A percentile compares a stretch with the other conserved stretches of the same genome.
These are phyloP conservation scores for Drosophila greeni DNA, from an alignment of 2,888 invertebrate genomes.

Conservation along the genomic window DNA sequence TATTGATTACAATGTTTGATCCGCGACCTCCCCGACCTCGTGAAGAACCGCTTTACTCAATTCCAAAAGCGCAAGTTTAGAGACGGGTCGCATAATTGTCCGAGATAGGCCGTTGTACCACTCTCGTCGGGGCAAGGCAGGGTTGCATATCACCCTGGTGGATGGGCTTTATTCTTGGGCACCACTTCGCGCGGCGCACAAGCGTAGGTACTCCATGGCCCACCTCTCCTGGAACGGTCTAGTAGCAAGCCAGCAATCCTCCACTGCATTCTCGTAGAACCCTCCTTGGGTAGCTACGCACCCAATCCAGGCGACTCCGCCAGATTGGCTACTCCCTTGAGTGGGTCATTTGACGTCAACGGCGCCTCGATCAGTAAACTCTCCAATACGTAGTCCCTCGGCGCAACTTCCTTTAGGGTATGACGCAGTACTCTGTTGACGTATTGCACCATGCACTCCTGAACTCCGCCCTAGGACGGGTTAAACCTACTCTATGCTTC, in stretches of 20 bases:
- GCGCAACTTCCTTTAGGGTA: too few relatives aligned
- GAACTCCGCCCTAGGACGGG: too few relatives aligned
- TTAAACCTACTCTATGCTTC: not conserved
- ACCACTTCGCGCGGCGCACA: too few relatives aligned
- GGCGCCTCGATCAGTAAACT: too few relatives aligned
- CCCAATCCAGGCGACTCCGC: constrained; percentile 1
- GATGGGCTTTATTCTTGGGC: too few relatives aligned
- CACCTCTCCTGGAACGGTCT: not conserved
- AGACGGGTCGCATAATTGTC: constrained; percentile 1
- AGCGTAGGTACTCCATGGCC: constrained; percentile 18
- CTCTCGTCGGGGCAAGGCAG: constrained; percentile 6
- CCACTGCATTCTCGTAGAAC: constrained; percentile 3
- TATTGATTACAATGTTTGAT: too few relatives aligned
- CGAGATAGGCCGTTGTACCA: constrained; percentile 6
- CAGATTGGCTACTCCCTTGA: constrained; percentile 3
- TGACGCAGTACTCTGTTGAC: too few relatives aligned
- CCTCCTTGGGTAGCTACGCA: constrained; percentile 1
- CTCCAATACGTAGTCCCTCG: too few relatives aligned
- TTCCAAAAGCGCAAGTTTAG: not conserved
- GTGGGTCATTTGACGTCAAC: constrained; percentile 4
- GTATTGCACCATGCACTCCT: too few relatives aligned
- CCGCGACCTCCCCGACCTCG: too few relatives aligned
- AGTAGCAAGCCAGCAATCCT: constrained; percentile 2
- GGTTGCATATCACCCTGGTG: constrained; percentile 17
- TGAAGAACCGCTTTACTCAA: too few relatives aligned